Conservation (phyloP, 2,113 vertebrate genomes). For the Octodon degus region DNA sequence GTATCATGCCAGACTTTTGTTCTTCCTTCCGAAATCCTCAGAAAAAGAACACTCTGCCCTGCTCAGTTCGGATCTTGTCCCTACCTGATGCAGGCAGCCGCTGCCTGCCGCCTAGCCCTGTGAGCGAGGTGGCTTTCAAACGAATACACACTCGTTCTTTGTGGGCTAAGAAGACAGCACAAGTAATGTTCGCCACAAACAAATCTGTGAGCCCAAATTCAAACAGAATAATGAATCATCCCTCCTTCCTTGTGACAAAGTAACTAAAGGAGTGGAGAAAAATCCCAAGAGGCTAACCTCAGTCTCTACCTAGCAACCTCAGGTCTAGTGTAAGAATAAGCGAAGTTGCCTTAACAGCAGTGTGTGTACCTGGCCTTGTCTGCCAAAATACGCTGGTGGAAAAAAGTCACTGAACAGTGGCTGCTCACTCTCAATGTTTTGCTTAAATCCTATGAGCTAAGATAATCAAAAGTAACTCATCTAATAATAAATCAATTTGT, state of each 20-base stretch:
- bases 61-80: neutral
- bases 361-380: neutral
- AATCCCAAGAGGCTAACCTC: neutral
- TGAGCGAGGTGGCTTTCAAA: neutral
- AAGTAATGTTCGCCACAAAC: neutral
- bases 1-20: neutral
- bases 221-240: neutral
- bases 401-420: neutral
- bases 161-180: neutral
- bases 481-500: conserved; percentile 60
- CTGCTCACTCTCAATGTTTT: neutral
- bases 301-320: neutral
- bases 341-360: neutral
- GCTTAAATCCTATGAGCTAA: conserved; percentile 21
- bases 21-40: neutral
- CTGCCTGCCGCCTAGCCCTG: neutral
- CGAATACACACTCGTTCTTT: neutral
- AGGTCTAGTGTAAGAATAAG: neutral
- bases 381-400: neutral
- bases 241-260: neutral
- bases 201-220: neutral
- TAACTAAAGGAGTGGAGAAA: conserved; percentile 21
- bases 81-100: neutral
- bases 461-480: conserved; percentile 24
- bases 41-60: neutral